Evolutionary conservation across 2,888 invertebrate genomes (phyloP).

Genomic region (Apotomis betuletana): DNA sequence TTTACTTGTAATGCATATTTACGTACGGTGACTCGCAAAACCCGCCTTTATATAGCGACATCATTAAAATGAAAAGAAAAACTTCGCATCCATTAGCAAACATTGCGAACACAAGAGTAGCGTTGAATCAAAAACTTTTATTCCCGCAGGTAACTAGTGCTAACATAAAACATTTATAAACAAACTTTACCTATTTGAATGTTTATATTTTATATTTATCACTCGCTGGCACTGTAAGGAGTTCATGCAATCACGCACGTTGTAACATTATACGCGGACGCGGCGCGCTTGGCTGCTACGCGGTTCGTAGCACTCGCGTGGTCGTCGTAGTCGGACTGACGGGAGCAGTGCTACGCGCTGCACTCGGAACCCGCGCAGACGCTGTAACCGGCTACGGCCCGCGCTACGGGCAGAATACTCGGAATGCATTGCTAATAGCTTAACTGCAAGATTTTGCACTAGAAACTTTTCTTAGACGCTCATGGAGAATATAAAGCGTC

Average conservation of each 20-base stretch:
- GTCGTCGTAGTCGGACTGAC: conserved; percentile 65
- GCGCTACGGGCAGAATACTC: conserved; percentile 12
- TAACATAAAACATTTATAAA: conserved; percentile 57
- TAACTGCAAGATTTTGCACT: conserved; percentile 32
- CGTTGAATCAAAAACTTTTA: conserved; percentile 60
- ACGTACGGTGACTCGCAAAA: conserved; percentile 24
- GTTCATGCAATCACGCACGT: conserved; percentile 71
- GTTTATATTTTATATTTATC: conserved; percentile 74
- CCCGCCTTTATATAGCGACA: conserved; percentile 26
- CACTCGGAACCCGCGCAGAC: conserved; percentile 72
- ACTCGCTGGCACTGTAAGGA: conserved; percentile 72
- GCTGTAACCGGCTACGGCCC: conserved; percentile 54
- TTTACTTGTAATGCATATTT: conserved; percentile 6
- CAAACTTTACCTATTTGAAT: conserved; percentile 72
- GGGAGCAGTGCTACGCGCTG: conserved; percentile 55
- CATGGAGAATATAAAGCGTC: neutral
- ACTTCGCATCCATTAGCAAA: conserved; percentile 49
- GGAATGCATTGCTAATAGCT: conserved; percentile 27
- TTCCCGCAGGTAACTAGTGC: conserved; percentile 57
- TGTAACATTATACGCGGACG: conserved; percentile 60
- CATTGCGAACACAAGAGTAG: conserved; percentile 54
- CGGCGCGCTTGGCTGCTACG: conserved; percentile 52
- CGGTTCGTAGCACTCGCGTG: conserved; percentile 52
- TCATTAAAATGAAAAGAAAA: conserved; percentile 44
- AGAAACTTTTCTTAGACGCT: conserved; percentile 18